Conservation (phyloP, 2,113 vertebrate species). For the Sturnus vulgaris region DNA sequence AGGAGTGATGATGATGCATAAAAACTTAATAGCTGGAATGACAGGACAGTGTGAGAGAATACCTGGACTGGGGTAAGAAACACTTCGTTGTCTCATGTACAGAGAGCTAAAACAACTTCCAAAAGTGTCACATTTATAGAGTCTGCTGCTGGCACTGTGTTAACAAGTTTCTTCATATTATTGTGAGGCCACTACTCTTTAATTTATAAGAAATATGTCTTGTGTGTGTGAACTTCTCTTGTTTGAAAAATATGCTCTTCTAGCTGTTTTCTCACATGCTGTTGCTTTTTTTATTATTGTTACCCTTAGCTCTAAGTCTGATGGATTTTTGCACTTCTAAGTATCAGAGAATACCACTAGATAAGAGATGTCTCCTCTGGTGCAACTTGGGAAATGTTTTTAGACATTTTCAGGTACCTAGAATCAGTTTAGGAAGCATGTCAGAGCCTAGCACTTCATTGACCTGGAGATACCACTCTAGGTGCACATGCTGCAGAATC, state of each 20-base stretch:
- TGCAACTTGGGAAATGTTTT: neutral
- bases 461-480: neutral
- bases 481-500: neutral
- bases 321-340: neutral
- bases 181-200: neutral
- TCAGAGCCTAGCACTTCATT: neutral
- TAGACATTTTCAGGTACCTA: neutral
- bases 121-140: neutral
- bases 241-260: neutral
- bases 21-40: conserved; percentile 95
- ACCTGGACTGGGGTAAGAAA: conserved; percentile 89
- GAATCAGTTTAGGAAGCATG: neutral
- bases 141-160: neutral
- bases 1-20: conserved; percentile 94
- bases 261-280: neutral
- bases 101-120: neutral
- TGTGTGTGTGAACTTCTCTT: neutral
- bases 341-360: neutral
- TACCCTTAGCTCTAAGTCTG: neutral
- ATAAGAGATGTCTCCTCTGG: neutral
- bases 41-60: conserved; percentile 95
- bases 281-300: neutral
- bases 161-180: neutral
- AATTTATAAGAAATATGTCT: neutral
- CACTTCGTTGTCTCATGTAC: neutral